phyloP scores from a whole-genome alignment of 2,113 vertebrate genomes.

The Syrrhaptes paradoxus region DNA sequence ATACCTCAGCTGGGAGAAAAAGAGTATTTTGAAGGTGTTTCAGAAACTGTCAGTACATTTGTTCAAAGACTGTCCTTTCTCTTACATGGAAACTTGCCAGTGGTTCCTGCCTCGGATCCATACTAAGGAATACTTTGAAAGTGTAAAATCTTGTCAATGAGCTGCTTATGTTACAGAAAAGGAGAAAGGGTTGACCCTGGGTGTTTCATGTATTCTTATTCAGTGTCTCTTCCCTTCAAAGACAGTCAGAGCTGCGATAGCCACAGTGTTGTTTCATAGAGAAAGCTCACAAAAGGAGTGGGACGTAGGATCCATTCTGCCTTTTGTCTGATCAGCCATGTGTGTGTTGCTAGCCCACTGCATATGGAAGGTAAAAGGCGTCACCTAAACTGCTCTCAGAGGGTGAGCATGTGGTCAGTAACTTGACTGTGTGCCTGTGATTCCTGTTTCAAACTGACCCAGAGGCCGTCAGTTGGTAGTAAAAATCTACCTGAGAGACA shows the following conservation, averaged over 20 bases:
- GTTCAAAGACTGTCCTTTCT: not conserved
- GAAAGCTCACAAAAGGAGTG: not conserved
- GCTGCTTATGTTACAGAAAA: not conserved
- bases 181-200: not conserved
- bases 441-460: not conserved
- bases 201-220: not conserved
- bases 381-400: not conserved
- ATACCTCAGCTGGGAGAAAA: not conserved
- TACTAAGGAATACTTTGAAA: not conserved
- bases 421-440: not conserved
- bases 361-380: not conserved
- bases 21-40: not conserved
- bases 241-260: not conserved
- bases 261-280: not conserved
- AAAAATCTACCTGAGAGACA: not conserved
- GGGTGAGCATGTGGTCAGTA: not conserved
- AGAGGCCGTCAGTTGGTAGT: not conserved
- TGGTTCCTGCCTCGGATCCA: accelerated
- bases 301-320: not conserved
- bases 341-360: not conserved
- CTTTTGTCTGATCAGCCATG: not conserved
- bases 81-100: not conserved
- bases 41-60: not conserved
- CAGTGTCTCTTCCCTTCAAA: not conserved
- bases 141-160: not conserved